Base-by-base conservation (phyloP, 2,888 invertebrate species). In the Xanthia togata region DNA sequence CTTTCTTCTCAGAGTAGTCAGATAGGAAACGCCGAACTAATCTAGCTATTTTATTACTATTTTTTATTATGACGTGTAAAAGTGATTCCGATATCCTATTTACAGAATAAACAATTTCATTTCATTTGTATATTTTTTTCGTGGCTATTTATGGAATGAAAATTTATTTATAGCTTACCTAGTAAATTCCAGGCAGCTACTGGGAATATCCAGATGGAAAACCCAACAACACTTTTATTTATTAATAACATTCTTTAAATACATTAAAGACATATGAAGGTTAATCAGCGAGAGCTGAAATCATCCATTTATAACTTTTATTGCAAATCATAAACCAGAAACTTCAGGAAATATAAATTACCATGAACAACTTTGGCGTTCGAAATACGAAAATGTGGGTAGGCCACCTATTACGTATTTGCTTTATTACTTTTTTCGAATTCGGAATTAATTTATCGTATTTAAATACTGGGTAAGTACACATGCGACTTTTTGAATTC, bases 361-460 rank as follows among this genome's bases (percentile, higher is more conserved):
- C 26, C 70, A 68, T 47, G 55, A 53, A 84, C 20, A 82, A 67
- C 35, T 67, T 84, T 60, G 41, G 14, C 53, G 41, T 84, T 81
- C 72, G 50, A 63, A 70, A 67, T 59, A 63, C 55, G 35, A 60
- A 64, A 31, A 41, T 41, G 50, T 50, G 26, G 12, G 12, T 47
- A 17, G 50, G 26, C 38, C 77, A 70, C 26, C 14, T 59, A 41
- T 38, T 57, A 41, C 26, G 35, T 63, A 55, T 63, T 35, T 57
- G 23, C 6, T n/a, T 23, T 41, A 12, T 65, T 59, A 67, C 12
- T 38, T 17, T 57, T 31, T 50, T 44, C 55, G 8, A 38, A 26
- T 79, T 59, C 5, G 2, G 35, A 69, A 59, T 50, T 17, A 57
- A 17, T 57, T 14, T 26, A 11, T 26, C 47, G 12, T 23, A 17